A percentile compares a stretch with the other conserved stretches of the same genome.
phyloP scores from a whole-genome alignment of 2,888 invertebrate genomes.

The Agapostemon virescens region DNA sequence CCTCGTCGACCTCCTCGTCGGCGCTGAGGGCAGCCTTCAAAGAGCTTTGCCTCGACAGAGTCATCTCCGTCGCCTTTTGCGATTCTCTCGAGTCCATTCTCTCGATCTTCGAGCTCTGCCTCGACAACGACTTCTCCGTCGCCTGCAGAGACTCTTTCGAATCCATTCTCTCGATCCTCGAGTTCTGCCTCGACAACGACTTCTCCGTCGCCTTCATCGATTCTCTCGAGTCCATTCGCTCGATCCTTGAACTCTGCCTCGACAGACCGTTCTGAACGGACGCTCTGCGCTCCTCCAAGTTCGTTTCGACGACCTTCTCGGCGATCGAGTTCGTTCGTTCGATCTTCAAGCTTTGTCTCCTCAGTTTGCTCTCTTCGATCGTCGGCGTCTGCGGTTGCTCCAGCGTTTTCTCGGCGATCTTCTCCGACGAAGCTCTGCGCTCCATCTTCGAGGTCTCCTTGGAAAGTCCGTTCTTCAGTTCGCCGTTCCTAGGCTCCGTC shows the following conservation, averaged over 20 bases:
- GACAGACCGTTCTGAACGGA: slow-evolving; percentile 44
- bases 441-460: slow-evolving; percentile 55
- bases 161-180: slow-evolving; percentile 55
- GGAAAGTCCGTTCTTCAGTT: slow-evolving; percentile 44
- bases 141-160: slow-evolving; percentile 41
- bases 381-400: slow-evolving; percentile 59
- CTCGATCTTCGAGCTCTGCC: slow-evolving; percentile 58
- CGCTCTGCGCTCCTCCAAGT: slow-evolving; percentile 42
- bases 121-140: slow-evolving; percentile 30
- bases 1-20: slow-evolving; percentile 82
- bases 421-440: slow-evolving; percentile 41
- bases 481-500: slow-evolving; percentile 30
- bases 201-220: slow-evolving; percentile 28
- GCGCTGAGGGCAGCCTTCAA: slow-evolving; percentile 73
- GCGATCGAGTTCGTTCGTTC: slow-evolving; percentile 40
- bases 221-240: slow-evolving; percentile 48
- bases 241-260: slow-evolving; percentile 53
- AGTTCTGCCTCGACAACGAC: slow-evolving; percentile 48
- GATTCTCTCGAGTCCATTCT: slow-evolving; percentile 48
- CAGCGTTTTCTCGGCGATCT: slow-evolving; percentile 52
- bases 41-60: slow-evolving; percentile 50
- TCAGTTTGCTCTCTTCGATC: slow-evolving; percentile 58
- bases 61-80: slow-evolving; percentile 23
- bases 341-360: slow-evolving; percentile 54
- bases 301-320: slow-evolving; percentile 23